A percentile compares a stretch with the other conserved stretches of the same genome.
These are phyloP conservation scores for Brachionus rubens DNA, from an alignment of 1,140 invertebrate genomes.

Conservation along the genomic window DNA sequence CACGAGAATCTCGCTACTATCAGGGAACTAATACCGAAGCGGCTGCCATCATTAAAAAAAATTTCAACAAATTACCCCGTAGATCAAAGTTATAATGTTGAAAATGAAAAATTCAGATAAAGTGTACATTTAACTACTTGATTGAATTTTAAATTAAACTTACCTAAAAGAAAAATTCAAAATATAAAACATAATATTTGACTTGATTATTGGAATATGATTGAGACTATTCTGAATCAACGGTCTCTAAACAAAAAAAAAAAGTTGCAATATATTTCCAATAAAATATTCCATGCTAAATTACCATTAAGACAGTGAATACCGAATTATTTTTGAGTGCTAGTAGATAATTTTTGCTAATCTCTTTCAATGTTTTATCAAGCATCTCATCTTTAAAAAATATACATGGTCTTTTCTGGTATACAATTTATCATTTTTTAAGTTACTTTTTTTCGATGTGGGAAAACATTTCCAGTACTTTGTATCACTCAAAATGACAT, in stretches of 20 bases:
- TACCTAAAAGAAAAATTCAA: not conserved
- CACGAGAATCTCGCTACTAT: too few relatives aligned
- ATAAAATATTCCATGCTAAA: not conserved
- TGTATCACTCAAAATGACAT: not conserved
- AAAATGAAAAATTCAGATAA: too few relatives aligned
- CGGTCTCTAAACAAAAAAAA: not conserved
- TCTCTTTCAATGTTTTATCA: slow-evolving; percentile 27
- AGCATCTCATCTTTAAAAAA: slow-evolving; percentile 16
- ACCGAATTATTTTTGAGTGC: not conserved
- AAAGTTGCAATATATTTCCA: not conserved
- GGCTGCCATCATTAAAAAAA: too few relatives aligned
- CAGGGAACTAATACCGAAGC: too few relatives aligned
- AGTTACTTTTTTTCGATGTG: not conserved
- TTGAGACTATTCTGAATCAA: not conserved
- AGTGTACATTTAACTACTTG: too few relatives aligned
- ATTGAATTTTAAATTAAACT: not conserved
- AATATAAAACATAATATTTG: not conserved
- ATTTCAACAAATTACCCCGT: too few relatives aligned
- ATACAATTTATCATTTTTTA: too few relatives aligned
- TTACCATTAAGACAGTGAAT: slow-evolving; percentile 2
- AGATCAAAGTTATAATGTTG: too few relatives aligned
- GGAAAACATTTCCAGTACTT: slow-evolving; percentile 33
- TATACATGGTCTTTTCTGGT: too few relatives aligned
- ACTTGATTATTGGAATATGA: not conserved
- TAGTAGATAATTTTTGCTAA: slow-evolving; percentile 19